Base-by-base conservation (phyloP, 2,797 vertebrate species). In the Danio tinwini region DNA sequence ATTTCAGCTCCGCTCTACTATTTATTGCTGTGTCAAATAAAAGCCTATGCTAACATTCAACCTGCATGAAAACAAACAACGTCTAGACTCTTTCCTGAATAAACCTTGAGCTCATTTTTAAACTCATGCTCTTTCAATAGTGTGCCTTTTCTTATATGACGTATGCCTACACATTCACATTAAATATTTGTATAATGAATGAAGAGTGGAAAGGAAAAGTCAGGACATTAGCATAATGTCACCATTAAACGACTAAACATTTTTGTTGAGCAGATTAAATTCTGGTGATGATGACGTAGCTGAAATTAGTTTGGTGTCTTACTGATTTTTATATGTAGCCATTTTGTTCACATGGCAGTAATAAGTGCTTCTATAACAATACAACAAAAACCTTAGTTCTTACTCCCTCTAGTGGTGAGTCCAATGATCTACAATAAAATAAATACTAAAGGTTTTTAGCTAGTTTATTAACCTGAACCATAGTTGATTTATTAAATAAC, bases 81-180 rank as follows among this genome's bases (percentile, higher is more conserved):
- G 84, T 89, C 85, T 84, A 82, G 87, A 89, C 76, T 1, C 76
- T 1, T 90, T 85, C 77, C 83, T 82, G 68, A 12, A 82, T 56
- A 76, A 86, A 86, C 68, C 10, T 13, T 81, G 81, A 85, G 82
- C 64, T 78, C 71, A 45, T 81, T 86, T 70, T 58, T 47, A 47
- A 47, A 37, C 6, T 59, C 7, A 0, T 37, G 53, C 39, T 45
- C 47, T 37, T 47, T 29, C 44, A 73, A 58, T 59, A 39, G 14
- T 37, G 19, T 39, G 29, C 50, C 21, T 53, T 29, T 14, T 45
- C 19, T 44, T 42, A 29, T 19, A 19, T 49, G 64, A 78, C 55
- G 78, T 79, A 69, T 55, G 55, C 67, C 70, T 72, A 78, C 21
- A 40, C 53, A 40, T 69, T 68, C 1, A 39, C 64, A 59, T 76